These are phyloP conservation scores for Falco naumanni DNA, from an alignment of 2,797 vertebrate genomes.

Conservation along the genomic window DNA sequence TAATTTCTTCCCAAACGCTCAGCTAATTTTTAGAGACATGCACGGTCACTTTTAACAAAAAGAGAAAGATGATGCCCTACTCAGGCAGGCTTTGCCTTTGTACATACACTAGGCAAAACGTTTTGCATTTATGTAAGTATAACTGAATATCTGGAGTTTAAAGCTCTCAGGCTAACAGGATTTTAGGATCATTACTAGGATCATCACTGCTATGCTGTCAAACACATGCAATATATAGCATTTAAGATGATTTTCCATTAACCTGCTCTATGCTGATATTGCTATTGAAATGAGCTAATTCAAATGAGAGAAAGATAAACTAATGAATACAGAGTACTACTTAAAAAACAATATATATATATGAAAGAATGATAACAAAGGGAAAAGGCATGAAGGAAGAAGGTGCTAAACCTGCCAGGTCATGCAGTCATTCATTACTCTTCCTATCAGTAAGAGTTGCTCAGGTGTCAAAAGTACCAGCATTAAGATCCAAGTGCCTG, in stretches of 20 bases:
- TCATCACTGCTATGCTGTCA: neutral
- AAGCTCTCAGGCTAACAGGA: neutral
- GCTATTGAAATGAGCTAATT: neutral
- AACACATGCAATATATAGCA: neutral
- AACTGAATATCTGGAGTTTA: neutral
- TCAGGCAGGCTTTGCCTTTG: constrained; percentile 12
- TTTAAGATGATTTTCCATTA: neutral
- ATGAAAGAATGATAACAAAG: neutral
- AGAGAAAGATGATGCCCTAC: neutral
- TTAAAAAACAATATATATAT: neutral
- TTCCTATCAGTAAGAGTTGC: neutral
- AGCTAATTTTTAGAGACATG: neutral
- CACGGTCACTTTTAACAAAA: neutral
- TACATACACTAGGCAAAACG: neutral
- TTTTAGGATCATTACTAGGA: constrained; percentile 1
- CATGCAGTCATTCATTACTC: neutral
- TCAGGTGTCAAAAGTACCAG: neutral
- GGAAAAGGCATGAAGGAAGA: neutral
- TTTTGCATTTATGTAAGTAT: neutral
- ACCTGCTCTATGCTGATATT: neutral
- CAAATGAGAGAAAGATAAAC: neutral
- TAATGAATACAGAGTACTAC: neutral
- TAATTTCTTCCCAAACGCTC: neutral
- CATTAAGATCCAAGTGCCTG: neutral
- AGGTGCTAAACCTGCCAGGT: neutral